These are phyloP conservation scores for Drosophila koepferae DNA, from an alignment of 2,888 invertebrate genomes.

Conservation along the genomic window DNA sequence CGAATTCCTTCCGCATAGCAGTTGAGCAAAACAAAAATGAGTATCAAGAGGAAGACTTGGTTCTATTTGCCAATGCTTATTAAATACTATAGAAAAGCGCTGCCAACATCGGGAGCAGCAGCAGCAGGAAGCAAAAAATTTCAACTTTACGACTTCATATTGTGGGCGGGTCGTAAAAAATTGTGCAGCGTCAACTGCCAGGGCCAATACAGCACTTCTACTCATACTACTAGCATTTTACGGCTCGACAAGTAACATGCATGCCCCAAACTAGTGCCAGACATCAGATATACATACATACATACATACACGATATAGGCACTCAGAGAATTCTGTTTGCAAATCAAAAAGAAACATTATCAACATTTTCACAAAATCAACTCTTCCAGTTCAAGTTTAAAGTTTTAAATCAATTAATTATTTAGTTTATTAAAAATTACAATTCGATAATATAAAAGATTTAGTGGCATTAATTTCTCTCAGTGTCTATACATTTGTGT, in stretches of 20 bases:
- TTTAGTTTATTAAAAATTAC: not conserved
- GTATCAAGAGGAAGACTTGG: not conserved
- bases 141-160: conserved; percentile 81
- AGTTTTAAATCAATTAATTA: not conserved
- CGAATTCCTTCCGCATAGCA: conserved; percentile 54
- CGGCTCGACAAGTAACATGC: conserved; percentile 52
- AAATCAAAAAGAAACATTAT: not conserved
- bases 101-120: conserved; percentile 38
- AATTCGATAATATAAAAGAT: no score
- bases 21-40: conserved; percentile 7
- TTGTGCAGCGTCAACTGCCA: conserved; percentile 69
- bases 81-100: conserved; percentile 72
- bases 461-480: not conserved
- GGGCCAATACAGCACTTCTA: conserved; percentile 22
- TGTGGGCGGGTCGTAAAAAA: conserved; percentile 79
- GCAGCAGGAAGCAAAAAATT: conserved; percentile 76
- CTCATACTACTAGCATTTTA: conserved; percentile 39
- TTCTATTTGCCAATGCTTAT: conserved; percentile 66
- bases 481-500: conserved; percentile 3
- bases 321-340: not conserved
- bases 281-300: conserved; percentile 50
- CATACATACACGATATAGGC: conserved; percentile 4
- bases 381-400: not conserved
- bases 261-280: conserved; percentile 62
- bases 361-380: not conserved